These are phyloP conservation scores for Epirrhoe alternata DNA, from an alignment of 2,888 invertebrate genomes.

Conservation along the genomic window DNA sequence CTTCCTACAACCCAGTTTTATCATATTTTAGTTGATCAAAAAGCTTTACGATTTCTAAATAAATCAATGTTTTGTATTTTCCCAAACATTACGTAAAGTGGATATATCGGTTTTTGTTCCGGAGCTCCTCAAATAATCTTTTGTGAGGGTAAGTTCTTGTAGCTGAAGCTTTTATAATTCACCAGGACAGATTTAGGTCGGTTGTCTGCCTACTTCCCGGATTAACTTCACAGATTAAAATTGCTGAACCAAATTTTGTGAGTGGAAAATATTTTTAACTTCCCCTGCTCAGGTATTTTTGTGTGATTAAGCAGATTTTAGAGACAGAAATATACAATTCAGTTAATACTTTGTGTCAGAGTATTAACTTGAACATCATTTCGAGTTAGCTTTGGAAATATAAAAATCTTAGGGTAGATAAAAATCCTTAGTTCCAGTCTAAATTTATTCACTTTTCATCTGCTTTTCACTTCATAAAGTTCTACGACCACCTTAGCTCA, in stretches of 20 bases:
- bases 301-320: neutral
- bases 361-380: neutral
- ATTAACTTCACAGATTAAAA: conserved; percentile 46
- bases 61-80: too few relatives aligned
- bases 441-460: too few relatives aligned
- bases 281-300: conserved; percentile 1
- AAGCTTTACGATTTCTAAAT: too few relatives aligned
- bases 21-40: too few relatives aligned
- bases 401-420: too few relatives aligned
- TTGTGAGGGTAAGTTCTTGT: neutral
- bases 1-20: too few relatives aligned
- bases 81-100: too few relatives aligned
- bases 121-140: too few relatives aligned
- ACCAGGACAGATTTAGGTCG: conserved; percentile 43
- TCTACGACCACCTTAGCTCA: too few relatives aligned
- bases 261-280: conserved; percentile 14
- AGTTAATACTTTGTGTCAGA: neutral
- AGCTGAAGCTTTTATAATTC: conserved; percentile 17
- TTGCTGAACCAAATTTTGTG: conserved; percentile 30
- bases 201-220: conserved; percentile 37
- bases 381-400: neutral
- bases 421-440: too few relatives aligned
- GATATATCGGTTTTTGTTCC: too few relatives aligned
- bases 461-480: too few relatives aligned
- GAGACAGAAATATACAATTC: neutral